phyloP scores from a whole-genome alignment of 2,797 vertebrate genomes.

The Pipistrellus kuhlii region DNA sequence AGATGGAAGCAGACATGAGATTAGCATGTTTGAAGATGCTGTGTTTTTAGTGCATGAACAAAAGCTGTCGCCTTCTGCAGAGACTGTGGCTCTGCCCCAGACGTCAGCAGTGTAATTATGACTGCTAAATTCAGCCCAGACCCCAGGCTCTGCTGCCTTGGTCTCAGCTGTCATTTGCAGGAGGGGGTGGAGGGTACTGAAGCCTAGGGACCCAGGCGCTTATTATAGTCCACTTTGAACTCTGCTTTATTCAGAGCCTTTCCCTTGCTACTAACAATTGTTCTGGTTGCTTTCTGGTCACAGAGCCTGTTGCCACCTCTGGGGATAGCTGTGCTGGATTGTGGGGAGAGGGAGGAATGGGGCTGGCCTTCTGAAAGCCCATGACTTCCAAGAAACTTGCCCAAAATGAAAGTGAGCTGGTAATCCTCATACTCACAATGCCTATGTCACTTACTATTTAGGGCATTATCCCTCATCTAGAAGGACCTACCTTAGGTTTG shows the following conservation, averaged over 20 bases:
- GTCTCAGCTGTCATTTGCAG: conserved; percentile 77
- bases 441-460: background rate
- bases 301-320: conserved; percentile 21
- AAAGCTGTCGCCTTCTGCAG: conserved; percentile 75
- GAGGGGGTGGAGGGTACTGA: background rate
- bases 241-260: conserved; percentile 58
- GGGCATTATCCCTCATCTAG: background rate
- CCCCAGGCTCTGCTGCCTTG: conserved; percentile 42
- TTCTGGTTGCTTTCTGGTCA: conserved; percentile 54
- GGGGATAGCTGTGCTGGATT: background rate
- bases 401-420: conserved; percentile 34
- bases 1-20: conserved; percentile 74
- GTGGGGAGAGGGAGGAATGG: background rate
- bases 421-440: background rate
- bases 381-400: conserved; percentile 47
- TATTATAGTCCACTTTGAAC: conserved; percentile 64
- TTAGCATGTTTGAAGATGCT: conserved; percentile 77
- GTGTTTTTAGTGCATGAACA: conserved; percentile 77
- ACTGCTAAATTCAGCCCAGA: conserved; percentile 78
- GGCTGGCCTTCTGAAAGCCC: conserved; percentile 21
- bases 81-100: conserved; percentile 65
- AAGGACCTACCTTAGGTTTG: conserved; percentile 15
- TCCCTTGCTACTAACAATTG: conserved; percentile 36
- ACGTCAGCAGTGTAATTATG: conserved; percentile 77
- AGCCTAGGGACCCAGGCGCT: conserved; percentile 39